Evolutionary conservation across 2,888 invertebrate genomes (phyloP), one percentile per base, ranked within the genome.

Genomic region (Scaptomyza caliginosa): DNA sequence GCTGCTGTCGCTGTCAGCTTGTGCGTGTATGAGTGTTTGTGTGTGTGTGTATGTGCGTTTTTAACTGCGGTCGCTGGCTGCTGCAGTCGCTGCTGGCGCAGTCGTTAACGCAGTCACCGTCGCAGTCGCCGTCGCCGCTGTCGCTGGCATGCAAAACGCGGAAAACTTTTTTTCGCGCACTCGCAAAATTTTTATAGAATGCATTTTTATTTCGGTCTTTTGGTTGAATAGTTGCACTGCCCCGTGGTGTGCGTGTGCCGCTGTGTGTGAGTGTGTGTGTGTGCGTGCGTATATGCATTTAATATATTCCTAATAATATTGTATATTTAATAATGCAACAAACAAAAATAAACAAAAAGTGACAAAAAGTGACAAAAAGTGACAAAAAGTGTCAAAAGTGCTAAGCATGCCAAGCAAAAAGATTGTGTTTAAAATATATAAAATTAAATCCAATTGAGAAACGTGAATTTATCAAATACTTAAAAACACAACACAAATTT

Each of bases 151-250:
- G 85, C 82, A 76, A 85, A 87, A 83, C 82, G 82, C 87, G 87
- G 87, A 87, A 83, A 85, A 82, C 63, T 68, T 86, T 82, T 82
- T 83, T 83, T 85, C 87, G 82, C 74, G 86, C 82, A 87, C 86
- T 87, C 85, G 85, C 87, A 78, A 84, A 82, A 87, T 81, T 87
- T 83, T 87, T 82, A 83, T 82, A 84, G 82, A 87, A 85, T 85
- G 82, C 87, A 83, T 83, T 83, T 86, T 82, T 82, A 82, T 82
- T 86, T 86, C 82, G 87, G 87, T 84, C 87, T 82, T 82, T 82
- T 82, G 85, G 87, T 82, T 86, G 82, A 86, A 82, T 86, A 86
- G 82, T 82, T 86, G 87, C 81, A 82, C 78, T 84, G 86, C 77
- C 84, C 82, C 72, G 77, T 73, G 85, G 48, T 38, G 52, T 40